phyloP scores from a whole-genome alignment of 2,113 vertebrate genomes.

The Calcarius ornatus region DNA sequence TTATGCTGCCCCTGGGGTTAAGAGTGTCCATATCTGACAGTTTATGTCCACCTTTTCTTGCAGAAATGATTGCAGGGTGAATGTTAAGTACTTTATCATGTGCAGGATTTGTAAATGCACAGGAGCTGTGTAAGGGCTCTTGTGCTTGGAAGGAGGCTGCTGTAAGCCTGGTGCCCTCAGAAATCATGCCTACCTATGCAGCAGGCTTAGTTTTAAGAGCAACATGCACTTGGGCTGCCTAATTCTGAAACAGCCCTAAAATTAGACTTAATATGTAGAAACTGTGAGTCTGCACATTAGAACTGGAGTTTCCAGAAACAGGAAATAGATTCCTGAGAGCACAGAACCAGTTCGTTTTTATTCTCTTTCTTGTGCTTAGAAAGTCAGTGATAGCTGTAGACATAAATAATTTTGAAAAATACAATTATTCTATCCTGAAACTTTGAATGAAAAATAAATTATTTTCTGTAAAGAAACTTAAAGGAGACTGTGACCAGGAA shows the following conservation, averaged over 20 bases:
- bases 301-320: not conserved
- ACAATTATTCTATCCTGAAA: not conserved
- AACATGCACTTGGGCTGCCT: not conserved
- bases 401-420: not conserved
- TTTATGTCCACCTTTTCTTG: not conserved
- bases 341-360: not conserved
- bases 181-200: accelerated
- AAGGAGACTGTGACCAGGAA: not conserved
- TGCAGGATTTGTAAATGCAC: not conserved
- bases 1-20: not conserved
- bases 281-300: not conserved
- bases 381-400: not conserved
- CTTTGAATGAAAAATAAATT: not conserved
- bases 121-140: not conserved
- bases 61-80: not conserved
- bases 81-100: not conserved
- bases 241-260: not conserved
- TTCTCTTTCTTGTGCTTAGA: not conserved
- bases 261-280: not conserved
- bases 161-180: not conserved
- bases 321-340: not conserved
- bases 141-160: not conserved
- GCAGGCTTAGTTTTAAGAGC: not conserved
- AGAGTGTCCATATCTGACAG: not conserved
- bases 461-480: not conserved